These are phyloP conservation scores for Parnassius orleans DNA, from an alignment of 2,888 invertebrate genomes.

Conservation along the genomic window DNA sequence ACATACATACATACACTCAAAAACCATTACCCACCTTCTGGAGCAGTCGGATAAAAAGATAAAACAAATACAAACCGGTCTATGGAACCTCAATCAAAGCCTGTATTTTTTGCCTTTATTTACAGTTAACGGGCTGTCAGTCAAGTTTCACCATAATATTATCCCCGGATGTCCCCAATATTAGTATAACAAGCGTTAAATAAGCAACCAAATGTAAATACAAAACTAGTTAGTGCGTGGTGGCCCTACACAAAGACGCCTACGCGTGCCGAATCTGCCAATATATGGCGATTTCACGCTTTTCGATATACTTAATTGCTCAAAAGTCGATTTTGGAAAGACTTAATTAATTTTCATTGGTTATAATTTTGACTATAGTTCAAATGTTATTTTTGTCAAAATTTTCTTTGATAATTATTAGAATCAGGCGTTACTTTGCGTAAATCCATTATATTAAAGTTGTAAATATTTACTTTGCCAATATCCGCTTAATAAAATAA, in stretches of 20 bases:
- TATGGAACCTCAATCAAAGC: too few species aligned
- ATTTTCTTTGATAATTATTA: too few species aligned
- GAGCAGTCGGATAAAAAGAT: too few species aligned
- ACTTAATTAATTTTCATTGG: not conserved
- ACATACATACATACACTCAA: too few species aligned
- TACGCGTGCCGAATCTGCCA: constrained; percentile 51
- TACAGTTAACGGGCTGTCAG: not conserved
- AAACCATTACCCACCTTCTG: too few species aligned
- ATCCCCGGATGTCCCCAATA: constrained; percentile 13
- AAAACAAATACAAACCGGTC: too few species aligned
- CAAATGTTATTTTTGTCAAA: too few species aligned
- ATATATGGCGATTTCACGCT: constrained; percentile 45
- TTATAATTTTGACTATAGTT: not conserved
- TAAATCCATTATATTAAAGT: too few species aligned
- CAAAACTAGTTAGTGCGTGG: not conserved
- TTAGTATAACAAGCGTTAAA: constrained; percentile 38
- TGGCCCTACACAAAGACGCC: constrained; percentile 34
- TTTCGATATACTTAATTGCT: constrained; percentile 24
- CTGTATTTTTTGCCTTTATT: too few species aligned
- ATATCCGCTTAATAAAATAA: too few species aligned
- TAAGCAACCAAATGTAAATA: constrained; percentile 26
- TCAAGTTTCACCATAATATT: constrained; percentile 18
- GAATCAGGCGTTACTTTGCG: too few species aligned
- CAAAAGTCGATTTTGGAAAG: not conserved
- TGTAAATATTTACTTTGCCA: too few species aligned